Percentiles rank a stretch among this genome's conserved stretches.
phyloP scores from a whole-genome alignment of 2,113 vertebrate species.

The Andinoacara biseriatus region DNA sequence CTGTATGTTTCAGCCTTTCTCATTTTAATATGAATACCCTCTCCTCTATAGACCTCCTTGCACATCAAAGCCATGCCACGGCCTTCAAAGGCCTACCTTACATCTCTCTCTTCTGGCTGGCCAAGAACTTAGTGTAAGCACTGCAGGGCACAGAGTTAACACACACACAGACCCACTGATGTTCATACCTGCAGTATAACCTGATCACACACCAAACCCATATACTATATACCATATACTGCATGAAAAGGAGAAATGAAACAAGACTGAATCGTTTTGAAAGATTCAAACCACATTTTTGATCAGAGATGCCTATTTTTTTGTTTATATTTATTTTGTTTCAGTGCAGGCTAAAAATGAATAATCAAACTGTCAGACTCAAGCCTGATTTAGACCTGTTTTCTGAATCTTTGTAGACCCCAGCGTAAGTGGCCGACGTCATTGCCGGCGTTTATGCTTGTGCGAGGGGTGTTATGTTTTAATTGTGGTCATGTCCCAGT shows the following conservation, averaged over 20 bases:
- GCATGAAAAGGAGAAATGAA: neutral
- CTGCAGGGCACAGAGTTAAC: constrained; percentile 53
- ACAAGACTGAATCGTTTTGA: neutral
- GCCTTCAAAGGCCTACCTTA: constrained; percentile 79
- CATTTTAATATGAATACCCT: constrained; percentile 83
- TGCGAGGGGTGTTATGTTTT: too few relatives aligned
- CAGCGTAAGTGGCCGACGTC: too few relatives aligned
- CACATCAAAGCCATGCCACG: constrained; percentile 79
- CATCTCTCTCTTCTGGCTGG: constrained; percentile 55
- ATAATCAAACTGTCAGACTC: neutral
- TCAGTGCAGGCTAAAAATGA: neutral
- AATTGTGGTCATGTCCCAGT: too few relatives aligned
- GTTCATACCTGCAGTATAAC: constrained; percentile 1
- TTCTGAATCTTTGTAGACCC: too few relatives aligned
- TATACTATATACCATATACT: neutral
- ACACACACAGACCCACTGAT: neutral
- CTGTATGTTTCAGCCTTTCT: constrained; percentile 77
- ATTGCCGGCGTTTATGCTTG: too few relatives aligned
- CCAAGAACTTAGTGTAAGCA: constrained; percentile 62
- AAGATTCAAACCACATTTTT: constrained; percentile 12
- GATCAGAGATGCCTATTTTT: neutral
- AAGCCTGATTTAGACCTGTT: too few relatives aligned
- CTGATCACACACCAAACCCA: neutral
- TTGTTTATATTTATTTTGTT: neutral
- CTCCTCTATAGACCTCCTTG: constrained; percentile 73